These are phyloP conservation scores for Leiothrix lutea DNA, from an alignment of 2,113 vertebrate genomes.

Conservation along the genomic window DNA sequence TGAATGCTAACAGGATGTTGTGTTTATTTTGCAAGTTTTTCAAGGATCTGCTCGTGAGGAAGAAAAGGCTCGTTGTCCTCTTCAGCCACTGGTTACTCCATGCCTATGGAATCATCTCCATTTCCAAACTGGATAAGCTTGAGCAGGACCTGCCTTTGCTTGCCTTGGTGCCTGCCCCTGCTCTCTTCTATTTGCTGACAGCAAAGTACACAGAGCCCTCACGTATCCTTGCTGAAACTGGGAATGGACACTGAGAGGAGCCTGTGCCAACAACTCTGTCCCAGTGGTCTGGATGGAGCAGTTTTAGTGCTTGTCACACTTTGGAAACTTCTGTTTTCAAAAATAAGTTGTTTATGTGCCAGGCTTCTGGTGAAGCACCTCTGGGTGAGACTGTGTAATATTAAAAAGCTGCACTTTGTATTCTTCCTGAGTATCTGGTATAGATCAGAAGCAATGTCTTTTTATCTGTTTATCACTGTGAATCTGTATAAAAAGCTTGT, in stretches of 20 bases:
- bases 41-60: conserved; percentile 90
- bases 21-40: conserved; percentile 78
- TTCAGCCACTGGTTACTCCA: conserved; percentile 99
- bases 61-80: conserved; percentile 94
- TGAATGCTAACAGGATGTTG: not conserved
- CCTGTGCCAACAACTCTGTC: not conserved
- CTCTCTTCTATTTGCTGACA: conserved; percentile 93
- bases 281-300: not conserved
- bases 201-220: conserved; percentile 95
- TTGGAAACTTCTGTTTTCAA: not conserved
- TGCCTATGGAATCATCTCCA: conserved; percentile 96
- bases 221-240: conserved; percentile 90
- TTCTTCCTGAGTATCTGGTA: not conserved
- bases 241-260: conserved; percentile 84
- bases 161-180: conserved; percentile 90
- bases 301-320: not conserved
- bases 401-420: not conserved
- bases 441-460: not conserved
- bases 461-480: not conserved
- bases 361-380: not conserved
- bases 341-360: not conserved
- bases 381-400: not conserved
- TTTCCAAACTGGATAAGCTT: conserved; percentile 91
- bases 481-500: not conserved
- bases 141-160: conserved; percentile 90